Conservation (phyloP, 2,797 vertebrate species). For the Gallinago nigripennis region DNA sequence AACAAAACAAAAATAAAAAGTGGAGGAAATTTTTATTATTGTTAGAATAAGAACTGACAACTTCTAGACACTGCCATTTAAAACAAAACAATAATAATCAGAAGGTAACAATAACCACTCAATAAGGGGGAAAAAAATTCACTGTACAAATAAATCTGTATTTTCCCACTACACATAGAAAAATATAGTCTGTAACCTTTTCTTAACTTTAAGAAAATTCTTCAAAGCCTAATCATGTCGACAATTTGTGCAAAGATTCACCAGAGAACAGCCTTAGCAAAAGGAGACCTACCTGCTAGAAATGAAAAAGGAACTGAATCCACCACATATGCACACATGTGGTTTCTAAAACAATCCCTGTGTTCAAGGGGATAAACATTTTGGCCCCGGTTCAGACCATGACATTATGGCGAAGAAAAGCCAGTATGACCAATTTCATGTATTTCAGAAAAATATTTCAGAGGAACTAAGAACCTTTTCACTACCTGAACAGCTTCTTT, state of each 20-base stretch:
- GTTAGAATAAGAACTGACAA: not conserved
- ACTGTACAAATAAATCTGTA: not conserved
- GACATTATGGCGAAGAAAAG: not conserved
- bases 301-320: not conserved
- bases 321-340: fast-evolving
- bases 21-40: not conserved
- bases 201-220: not conserved
- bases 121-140: not conserved
- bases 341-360: not conserved
- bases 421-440: fast-evolving
- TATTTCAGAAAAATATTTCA: not conserved
- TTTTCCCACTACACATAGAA: not conserved
- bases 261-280: not conserved
- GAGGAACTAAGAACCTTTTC: not conserved
- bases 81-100: not conserved
- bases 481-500: constrained; percentile 88
- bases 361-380: not conserved
- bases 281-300: not conserved
- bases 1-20: not conserved
- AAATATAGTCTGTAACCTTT: not conserved
- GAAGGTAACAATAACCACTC: not conserved
- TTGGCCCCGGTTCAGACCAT: not conserved
- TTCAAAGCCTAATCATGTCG: not conserved
- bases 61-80: not conserved
- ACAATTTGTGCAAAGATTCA: not conserved